A percentile compares a stretch with the other conserved stretches of the same genome.
These are phyloP conservation scores for Regulus satrapa DNA, from an alignment of 2,113 vertebrate species.

Conservation along the genomic window DNA sequence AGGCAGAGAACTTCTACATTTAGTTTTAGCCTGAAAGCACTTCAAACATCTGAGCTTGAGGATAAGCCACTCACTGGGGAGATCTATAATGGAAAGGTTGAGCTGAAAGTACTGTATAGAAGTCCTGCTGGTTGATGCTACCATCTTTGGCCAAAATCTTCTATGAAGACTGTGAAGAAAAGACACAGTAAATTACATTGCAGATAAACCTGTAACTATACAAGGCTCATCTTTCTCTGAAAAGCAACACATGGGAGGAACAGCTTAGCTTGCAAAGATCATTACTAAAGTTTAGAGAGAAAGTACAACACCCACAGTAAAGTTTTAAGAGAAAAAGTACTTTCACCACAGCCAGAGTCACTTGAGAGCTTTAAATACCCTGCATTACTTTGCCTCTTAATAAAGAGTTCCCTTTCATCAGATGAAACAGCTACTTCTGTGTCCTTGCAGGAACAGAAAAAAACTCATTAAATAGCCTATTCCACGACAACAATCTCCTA, in stretches of 20 bases:
- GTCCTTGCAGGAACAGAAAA: not conserved
- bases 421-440: not conserved
- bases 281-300: not conserved
- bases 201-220: not conserved
- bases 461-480: not conserved
- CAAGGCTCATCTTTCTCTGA: not conserved
- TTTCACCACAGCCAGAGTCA: not conserved
- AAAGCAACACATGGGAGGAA: not conserved
- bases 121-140: not conserved
- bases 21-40: conserved; percentile 34
- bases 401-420: conserved; percentile 8
- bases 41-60: conserved; percentile 30
- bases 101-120: not conserved
- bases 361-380: conserved; percentile 20
- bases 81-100: conserved; percentile 13
- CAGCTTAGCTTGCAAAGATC: not conserved
- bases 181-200: not conserved
- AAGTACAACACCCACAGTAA: not conserved
- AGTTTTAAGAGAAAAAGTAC: not conserved
- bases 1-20: conserved; percentile 6
- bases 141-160: not conserved
- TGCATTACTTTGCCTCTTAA: conserved; percentile 20
- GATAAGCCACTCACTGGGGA: conserved; percentile 39
- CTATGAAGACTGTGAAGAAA: not conserved
- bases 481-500: not conserved